phyloP scores from a whole-genome alignment of 2,113 vertebrate genomes.

The Carlito syrichta region DNA sequence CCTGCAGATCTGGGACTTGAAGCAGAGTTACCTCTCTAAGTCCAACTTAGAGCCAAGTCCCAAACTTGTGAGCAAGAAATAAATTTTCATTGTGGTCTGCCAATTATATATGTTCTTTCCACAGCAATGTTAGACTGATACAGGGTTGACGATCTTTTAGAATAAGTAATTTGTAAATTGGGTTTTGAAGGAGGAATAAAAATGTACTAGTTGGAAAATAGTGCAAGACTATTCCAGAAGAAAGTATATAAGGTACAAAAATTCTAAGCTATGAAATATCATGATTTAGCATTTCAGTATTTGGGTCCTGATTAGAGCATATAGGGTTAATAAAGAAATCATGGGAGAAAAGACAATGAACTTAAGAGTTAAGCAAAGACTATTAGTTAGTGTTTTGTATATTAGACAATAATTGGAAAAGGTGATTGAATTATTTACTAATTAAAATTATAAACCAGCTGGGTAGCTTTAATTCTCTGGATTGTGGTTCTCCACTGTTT shows the following conservation, averaged over 20 bases:
- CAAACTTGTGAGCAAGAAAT: background rate
- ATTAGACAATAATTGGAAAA: background rate
- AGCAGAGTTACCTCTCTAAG: background rate
- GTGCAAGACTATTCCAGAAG: background rate
- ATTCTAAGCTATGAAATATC: background rate
- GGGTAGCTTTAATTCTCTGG: background rate
- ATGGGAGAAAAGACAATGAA: background rate
- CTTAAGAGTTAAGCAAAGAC: background rate
- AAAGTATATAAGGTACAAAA: background rate
- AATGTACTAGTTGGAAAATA: background rate
- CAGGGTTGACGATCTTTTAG: background rate
- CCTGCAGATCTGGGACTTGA: background rate
- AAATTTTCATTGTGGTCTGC: background rate
- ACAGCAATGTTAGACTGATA: background rate
- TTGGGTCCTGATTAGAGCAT: background rate
- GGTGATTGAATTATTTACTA: background rate
- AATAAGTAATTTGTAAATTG: background rate
- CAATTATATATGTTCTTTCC: background rate
- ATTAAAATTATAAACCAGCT: constrained; percentile 7
- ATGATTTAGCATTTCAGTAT: background rate
- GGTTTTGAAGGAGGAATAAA: background rate
- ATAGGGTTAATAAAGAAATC: background rate
- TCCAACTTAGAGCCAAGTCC: background rate
- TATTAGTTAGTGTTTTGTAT: background rate
- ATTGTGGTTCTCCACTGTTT: background rate